Base-by-base conservation (phyloP, 2,113 vertebrate species). In the Plecotus auritus region DNA sequence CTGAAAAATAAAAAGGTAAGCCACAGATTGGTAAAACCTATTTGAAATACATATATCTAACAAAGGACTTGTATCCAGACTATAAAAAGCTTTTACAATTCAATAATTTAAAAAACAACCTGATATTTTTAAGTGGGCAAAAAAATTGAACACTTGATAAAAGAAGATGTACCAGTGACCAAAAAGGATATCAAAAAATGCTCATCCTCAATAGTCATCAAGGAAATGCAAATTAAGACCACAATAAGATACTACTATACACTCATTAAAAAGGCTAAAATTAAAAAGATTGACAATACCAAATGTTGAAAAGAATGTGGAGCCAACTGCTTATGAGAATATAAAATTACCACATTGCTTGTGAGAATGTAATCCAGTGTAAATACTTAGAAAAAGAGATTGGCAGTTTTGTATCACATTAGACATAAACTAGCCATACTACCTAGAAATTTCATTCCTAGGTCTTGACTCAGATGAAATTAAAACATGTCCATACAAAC, bases 381-480 rank as follows among this genome's bases (percentile, higher is more conserved):
- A 64, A 84, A 90, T 40, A 76, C 42, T 76, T 66, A 64, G 66
- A 64, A 51, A 89, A 95, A 88, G 35, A 64, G 35, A 47, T 82
- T 56, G 56, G 9, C 59, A 64, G 10, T 84, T 90, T 83, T 49
- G 1, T 81, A 14, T 70, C 70, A 49, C 17, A 47, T 28, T 74
- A 74, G 54, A 61, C 22, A 91, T 81, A 96, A 91, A 45, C 5
- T 56, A 90, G 37, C 22, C 59, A 67, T 66, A 93, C 20, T 56
- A 7, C 73, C 23, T 42, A 74, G 66, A 45, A 81, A 3, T 88
- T 93, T 23, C 78, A 56, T 11, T 77, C 13, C 30, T 91, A 22
- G 17, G 23, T 83, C 90, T 95, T 95, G 56, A 23, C 80, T 28
- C 42, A 82, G 80, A 89, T 92, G 49, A 96, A 86, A 35, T 82